Percentiles rank a stretch among this genome's conserved stretches.
phyloP scores from a whole-genome alignment of 2,888 invertebrate genomes.

The Coremacera marginata region DNA sequence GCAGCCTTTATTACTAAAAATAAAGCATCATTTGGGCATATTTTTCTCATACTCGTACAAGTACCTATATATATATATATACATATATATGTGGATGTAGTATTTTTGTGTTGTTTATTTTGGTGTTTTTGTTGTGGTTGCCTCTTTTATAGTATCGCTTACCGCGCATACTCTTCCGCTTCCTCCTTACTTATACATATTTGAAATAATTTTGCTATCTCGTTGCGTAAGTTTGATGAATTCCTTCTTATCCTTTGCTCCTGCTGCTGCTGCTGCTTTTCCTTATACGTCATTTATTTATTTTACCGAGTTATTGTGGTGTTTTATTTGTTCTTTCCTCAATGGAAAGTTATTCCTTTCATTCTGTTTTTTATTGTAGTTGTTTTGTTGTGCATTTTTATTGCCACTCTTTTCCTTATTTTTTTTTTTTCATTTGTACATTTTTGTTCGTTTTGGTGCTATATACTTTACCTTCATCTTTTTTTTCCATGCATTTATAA shows the following conservation, averaged over 20 bases:
- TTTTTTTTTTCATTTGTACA: background rate
- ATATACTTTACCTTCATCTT: background rate
- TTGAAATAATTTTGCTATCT: background rate
- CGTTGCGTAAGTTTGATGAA: constrained; percentile 13
- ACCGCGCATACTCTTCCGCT: too few species aligned
- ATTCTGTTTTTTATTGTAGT: too few species aligned
- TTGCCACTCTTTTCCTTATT: background rate
- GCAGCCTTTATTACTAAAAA: constrained; percentile 19
- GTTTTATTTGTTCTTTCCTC: too few species aligned
- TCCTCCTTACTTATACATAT: too few species aligned
- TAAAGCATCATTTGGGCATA: constrained; percentile 21
- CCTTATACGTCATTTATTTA: too few species aligned
- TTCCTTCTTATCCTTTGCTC: constrained; percentile 13
- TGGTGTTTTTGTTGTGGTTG: background rate
- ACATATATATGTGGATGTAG: too few species aligned
- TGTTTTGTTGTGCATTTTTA: too few species aligned
- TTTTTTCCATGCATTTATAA: constrained; percentile 63
- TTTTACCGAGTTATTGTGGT: too few species aligned
- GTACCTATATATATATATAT: too few species aligned
- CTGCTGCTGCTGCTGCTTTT: background rate
- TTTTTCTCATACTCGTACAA: background rate
- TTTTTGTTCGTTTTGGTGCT: background rate
- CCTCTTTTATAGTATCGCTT: background rate
- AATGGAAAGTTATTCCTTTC: too few species aligned
- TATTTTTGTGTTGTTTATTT: background rate